Evolutionary conservation across 2,797 vertebrate genomes (phyloP).

Genomic region (Yasuhikotakia modesta): DNA sequence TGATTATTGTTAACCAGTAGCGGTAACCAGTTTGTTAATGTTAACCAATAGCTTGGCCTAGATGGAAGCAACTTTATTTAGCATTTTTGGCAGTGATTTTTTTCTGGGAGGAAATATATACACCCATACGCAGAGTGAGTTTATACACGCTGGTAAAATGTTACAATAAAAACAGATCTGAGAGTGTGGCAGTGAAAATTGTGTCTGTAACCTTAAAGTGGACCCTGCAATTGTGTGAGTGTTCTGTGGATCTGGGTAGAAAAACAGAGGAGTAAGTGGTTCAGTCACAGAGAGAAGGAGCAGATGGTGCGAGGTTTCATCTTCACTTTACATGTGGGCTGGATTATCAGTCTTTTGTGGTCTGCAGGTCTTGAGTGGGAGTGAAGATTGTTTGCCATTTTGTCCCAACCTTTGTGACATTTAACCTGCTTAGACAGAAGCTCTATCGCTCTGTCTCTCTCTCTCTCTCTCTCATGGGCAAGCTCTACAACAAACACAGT

Average conservation of each 20-base stretch:
- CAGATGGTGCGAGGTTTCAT: conserved; percentile 65
- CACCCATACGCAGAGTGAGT: no score
- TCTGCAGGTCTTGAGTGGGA: conserved; percentile 53
- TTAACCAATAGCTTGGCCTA: not conserved
- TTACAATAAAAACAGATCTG: no score
- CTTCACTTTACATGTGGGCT: conserved; percentile 61
- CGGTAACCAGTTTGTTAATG: not conserved
- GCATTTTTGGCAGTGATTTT: no score
- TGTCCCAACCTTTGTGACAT: conserved; percentile 64
- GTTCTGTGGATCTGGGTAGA: conserved; percentile 1
- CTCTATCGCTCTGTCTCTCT: not conserved
- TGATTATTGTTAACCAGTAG: not conserved
- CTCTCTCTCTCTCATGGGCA: conserved; percentile 29
- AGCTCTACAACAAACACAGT: conserved; percentile 37
- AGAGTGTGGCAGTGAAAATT: not conserved
- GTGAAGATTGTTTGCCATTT: conserved; percentile 51
- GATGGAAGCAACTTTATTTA: not conserved
- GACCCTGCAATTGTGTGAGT: not conserved
- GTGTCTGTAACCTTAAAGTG: not conserved
- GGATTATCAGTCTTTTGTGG: conserved; percentile 60
- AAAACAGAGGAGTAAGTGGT: conserved; percentile 13
- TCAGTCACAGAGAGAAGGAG: conserved; percentile 54
- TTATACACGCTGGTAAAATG: no score
- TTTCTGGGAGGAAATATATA: no score
- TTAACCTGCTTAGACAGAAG: conserved; percentile 52